A percentile compares a stretch with the other conserved stretches of the same genome.
These are phyloP conservation scores for Anguilla rostrata DNA, from an alignment of 2,113 vertebrate species.

Conservation along the genomic window DNA sequence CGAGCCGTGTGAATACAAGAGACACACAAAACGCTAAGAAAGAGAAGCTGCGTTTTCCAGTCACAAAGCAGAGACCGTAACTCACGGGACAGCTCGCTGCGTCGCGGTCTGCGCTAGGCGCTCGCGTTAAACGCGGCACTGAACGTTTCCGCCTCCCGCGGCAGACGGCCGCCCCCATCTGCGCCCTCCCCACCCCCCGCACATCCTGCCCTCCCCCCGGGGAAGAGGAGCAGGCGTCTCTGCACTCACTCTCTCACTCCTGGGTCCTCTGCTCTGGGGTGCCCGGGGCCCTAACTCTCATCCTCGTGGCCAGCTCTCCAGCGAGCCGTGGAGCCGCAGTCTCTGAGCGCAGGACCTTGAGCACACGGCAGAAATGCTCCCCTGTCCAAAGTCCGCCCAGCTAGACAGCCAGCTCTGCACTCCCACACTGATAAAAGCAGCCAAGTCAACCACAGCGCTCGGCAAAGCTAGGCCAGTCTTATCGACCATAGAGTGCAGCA, in stretches of 20 bases:
- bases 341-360: background rate
- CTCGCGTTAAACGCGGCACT: background rate
- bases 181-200: background rate
- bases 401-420: slow-evolving; percentile 26
- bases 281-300: background rate
- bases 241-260: background rate
- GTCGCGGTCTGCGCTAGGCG: background rate
- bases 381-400: slow-evolving; percentile 51
- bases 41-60: background rate
- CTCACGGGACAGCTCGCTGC: background rate
- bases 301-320: background rate
- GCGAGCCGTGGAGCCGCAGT: background rate
- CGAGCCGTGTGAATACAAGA: background rate
- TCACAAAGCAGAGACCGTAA: background rate
- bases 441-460: slow-evolving; percentile 1
- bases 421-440: slow-evolving; percentile 47
- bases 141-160: background rate
- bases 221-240: background rate
- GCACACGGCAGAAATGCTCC: background rate
- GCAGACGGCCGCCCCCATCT: no score
- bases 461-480: background rate
- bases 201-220: background rate
- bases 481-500: background rate
- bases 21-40: background rate
- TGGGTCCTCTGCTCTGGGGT: background rate